Percentiles rank a stretch among this genome's conserved stretches.
phyloP scores from a whole-genome alignment of 1,140 invertebrate species.

The Monochamus saltuarius region DNA sequence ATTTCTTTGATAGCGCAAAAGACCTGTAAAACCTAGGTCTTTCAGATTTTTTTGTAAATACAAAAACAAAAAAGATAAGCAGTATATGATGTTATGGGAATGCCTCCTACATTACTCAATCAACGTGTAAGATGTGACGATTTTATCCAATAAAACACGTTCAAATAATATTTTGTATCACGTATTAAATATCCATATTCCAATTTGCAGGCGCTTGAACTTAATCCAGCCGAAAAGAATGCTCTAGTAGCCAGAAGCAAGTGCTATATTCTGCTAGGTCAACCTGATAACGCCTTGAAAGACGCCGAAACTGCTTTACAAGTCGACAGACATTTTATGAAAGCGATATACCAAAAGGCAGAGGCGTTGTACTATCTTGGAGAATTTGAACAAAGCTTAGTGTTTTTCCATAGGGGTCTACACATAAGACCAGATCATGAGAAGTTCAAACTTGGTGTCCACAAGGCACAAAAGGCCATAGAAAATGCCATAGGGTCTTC shows the following conservation, averaged over 20 bases:
- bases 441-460: conserved; percentile 85
- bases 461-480: conserved; percentile 93
- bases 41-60: too few relatives aligned
- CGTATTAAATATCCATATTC: too few relatives aligned
- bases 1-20: too few relatives aligned
- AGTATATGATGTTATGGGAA: too few relatives aligned
- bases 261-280: conserved; percentile 85
- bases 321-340: conserved; percentile 75
- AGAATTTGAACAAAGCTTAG: conserved; percentile 89
- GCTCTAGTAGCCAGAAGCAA: conserved; percentile 86
- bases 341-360: conserved; percentile 88
- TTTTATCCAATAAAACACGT: too few relatives aligned
- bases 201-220: conserved; percentile 75
- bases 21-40: too few relatives aligned
- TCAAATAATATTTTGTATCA: too few relatives aligned
- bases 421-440: conserved; percentile 81
- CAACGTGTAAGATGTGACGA: too few relatives aligned
- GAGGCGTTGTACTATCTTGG: conserved; percentile 90
- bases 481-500: conserved; percentile 80
- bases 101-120: too few relatives aligned
- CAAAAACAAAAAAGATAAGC: too few relatives aligned
- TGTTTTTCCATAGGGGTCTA: conserved; percentile 87
- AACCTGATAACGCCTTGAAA: conserved; percentile 76
- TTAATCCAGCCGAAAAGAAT: conserved; percentile 81
- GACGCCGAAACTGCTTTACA: conserved; percentile 82